phyloP scores from a whole-genome alignment of 2,888 invertebrate species.

The Hesperia comma region DNA sequence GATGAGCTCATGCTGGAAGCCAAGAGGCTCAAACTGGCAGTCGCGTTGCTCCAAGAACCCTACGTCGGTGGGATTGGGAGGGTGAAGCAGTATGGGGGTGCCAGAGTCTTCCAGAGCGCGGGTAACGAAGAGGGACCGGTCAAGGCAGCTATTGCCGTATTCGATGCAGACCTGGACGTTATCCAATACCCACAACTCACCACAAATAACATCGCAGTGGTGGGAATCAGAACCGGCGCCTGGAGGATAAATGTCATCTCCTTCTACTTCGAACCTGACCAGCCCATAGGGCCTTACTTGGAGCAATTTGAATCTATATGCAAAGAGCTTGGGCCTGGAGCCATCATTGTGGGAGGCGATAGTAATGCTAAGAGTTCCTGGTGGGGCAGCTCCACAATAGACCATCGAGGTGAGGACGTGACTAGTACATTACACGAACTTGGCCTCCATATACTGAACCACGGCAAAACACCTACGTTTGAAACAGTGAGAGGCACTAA shows the following conservation, averaged over 20 bases:
- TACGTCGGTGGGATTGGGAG: conserved; percentile 10
- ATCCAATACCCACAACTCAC: conserved; percentile 19
- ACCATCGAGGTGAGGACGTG: not conserved
- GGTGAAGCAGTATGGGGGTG: conserved; percentile 11
- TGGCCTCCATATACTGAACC: not conserved
- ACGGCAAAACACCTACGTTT: not conserved
- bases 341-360: not conserved
- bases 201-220: not conserved
- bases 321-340: not conserved
- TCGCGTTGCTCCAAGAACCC: conserved; percentile 12
- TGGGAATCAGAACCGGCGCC: not conserved
- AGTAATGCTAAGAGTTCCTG: not conserved
- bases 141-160: conserved; percentile 30
- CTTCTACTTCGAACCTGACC: not conserved
- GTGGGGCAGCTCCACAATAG: not conserved
- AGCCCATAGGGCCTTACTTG: not conserved
- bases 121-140: conserved; percentile 15
- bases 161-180: conserved; percentile 14
- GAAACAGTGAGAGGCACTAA: not conserved
- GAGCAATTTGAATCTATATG: not conserved
- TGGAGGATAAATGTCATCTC: not conserved
- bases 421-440: not conserved
- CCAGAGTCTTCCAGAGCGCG: conserved; percentile 22
- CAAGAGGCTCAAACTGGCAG: not conserved
- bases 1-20: not conserved